Evolutionary conservation across 2,797 vertebrate genomes (phyloP), one percentile per base, ranked within the genome.

Genomic region (Melopsittacus undulatus): DNA sequence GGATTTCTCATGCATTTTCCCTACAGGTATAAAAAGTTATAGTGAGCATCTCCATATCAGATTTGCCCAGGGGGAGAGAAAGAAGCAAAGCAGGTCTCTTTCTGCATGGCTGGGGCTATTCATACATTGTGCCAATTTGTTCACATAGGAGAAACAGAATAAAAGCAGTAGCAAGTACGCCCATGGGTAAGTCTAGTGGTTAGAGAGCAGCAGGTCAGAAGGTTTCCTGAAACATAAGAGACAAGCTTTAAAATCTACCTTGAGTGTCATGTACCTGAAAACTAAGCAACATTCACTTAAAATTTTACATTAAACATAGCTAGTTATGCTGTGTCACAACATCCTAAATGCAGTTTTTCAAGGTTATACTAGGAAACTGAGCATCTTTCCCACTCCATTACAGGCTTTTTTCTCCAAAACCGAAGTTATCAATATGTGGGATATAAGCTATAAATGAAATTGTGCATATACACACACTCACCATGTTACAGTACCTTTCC

Each of bases 161-260:
- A 89, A 43, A 13, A 93, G 48, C 42, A 70, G 86, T 15, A 87
- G 61, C 45, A 85, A 45, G 17, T 38, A 36, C 22, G 8, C 57
- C 78, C 73, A 80, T 57, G 36, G 45, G 69, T 80, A 86, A 84
- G 87, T 23, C 46, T 59, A 92, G 92, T 24, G 22, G 45, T 17
- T 89, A 77, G 68, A 89, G 81, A 92, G 42, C 46, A 83, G 56
- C 51, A 69, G 40, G 42, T 88, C 83, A 90, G 78, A 74, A 87
- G 48, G n/a, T 78, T 45, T 86, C 73, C 14, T 77, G 76, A 91
- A 92, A 89, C 8, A 38, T 26, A 73, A 74, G 13, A 90, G 40
- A 63, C 22, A 42, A 69, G 34, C 11, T 88, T 84, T 45, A 42
- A 7, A 20, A 46, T 32, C 27, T 54, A 43, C 67, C 40, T 73